Evolutionary conservation across 2,888 invertebrate species (phyloP).

Genomic region (Mongoloraphidia duomilia): DNA sequence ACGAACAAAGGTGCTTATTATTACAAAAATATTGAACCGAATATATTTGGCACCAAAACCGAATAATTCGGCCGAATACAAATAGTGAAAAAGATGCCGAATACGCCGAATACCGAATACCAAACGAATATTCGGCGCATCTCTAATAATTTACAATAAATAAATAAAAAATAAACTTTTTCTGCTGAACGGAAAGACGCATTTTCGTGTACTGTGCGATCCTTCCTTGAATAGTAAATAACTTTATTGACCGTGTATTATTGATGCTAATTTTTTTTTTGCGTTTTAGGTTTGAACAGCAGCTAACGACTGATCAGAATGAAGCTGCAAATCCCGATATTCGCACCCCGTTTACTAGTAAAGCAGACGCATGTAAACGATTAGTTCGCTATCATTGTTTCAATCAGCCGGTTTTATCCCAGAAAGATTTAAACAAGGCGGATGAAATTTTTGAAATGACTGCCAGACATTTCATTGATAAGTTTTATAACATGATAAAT

Average conservation of each 20-base stretch:
- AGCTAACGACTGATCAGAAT: conserved; percentile 58
- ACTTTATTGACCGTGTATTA: neutral
- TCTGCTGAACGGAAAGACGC: too few species aligned
- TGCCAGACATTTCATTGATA: conserved; percentile 50
- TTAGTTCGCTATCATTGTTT: conserved; percentile 64
- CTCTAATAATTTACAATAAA: too few species aligned
- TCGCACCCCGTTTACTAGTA: conserved; percentile 52
- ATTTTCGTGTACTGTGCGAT: too few species aligned
- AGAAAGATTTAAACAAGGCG: conserved; percentile 49
- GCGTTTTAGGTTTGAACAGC: conserved; percentile 51
- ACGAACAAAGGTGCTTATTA: too few species aligned
- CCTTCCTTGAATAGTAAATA: too few species aligned
- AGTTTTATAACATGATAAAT: conserved; percentile 53
- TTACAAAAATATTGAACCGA: too few species aligned
- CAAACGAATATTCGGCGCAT: too few species aligned
- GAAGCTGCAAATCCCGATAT: conserved; percentile 60
- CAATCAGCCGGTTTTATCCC: conserved; percentile 45
- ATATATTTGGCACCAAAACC: too few species aligned
- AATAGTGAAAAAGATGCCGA: too few species aligned
- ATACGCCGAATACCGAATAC: too few species aligned
- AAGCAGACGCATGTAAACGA: conserved; percentile 60
- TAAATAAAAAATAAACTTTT: too few species aligned
- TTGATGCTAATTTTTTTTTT: conserved; percentile 11
- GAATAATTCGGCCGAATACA: too few species aligned
- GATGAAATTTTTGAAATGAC: conserved; percentile 55